Evolutionary conservation across 2,888 invertebrate species (phyloP), one percentile per base, ranked within the genome.

Genomic region (Cheilosia grossa): DNA sequence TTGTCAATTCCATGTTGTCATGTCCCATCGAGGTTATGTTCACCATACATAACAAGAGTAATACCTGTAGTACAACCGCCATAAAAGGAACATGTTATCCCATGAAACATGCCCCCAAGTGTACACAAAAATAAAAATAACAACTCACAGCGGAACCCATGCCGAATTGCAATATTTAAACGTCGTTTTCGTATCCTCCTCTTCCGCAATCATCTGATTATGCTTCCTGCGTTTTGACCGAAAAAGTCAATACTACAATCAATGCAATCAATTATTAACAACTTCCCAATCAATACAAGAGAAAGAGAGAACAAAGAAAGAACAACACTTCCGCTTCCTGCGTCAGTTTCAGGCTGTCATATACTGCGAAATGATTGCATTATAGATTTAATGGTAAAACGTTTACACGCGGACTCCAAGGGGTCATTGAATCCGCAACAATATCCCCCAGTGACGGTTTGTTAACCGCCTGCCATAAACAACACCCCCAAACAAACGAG

Each of bases 261-360:
- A 81, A 64, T 64, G 27, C 53, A 72, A 79, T 81, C 77, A 82
- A 72, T 82, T 61, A 70, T 70, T 66, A 70, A 75, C 27, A 54
- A 66, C 42, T 27, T 15, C 40, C 27, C 44, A 40, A 17, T 27
- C 33, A 7, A 49, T 42, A 53, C 2, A n/a, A 15, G 10, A 37
- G 10, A 6, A 4, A 42, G 21, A 33, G 37, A 24, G 33, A 24
- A n/a, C 24, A n/a, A 63, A 9, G 0, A 17, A 17, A 9, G 19
- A 49, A 44, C 5, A 54, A 54, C 49, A 69, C 1, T 47, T 69
- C 33, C 67, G 27, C 19, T 63, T 78, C 61, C 67, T 58, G 42
- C 9, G 49, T 3, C 21, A 9, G 37, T 64, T 64, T 15, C 42
- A 59, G 13, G n/a, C 13, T 30, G 49, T 5, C 17, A 70, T 42